Percentiles rank a stretch among this genome's conserved stretches.
Conservation (phyloP, 2,797 vertebrate genomes). For the Onychomys leucogaster region DNA sequence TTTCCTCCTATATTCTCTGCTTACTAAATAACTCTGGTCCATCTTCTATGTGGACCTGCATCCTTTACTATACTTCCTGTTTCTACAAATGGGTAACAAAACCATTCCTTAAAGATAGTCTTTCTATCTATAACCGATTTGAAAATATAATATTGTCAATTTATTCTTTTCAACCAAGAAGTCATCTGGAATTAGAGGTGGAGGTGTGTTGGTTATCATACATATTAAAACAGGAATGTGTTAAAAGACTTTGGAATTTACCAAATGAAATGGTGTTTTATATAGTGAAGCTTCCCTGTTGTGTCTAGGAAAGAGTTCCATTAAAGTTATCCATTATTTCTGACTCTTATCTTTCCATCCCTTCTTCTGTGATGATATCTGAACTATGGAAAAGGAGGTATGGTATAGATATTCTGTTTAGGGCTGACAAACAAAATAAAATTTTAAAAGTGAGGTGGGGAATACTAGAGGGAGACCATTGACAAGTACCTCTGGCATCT, state of each 20-base stretch:
- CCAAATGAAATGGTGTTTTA: not conserved
- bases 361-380: not conserved
- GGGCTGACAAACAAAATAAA: not conserved
- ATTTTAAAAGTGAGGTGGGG: not conserved
- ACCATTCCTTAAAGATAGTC: not conserved
- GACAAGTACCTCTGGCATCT: not conserved
- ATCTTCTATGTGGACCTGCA: not conserved
- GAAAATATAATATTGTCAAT: not conserved
- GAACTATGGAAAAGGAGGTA: not conserved
- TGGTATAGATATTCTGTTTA: not conserved
- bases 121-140: not conserved
- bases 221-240: not conserved
- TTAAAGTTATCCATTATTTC: conserved; percentile 71
- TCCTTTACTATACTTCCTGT: not conserved
- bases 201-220: not conserved
- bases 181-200: not conserved
- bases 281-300: not conserved
- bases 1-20: not conserved
- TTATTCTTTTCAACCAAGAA: not conserved
- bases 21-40: not conserved
- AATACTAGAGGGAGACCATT: not conserved
- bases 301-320: not conserved
- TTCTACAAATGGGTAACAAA: not conserved
- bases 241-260: not conserved
- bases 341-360: not conserved